Conservation (phyloP, 2,888 invertebrate species). For the Drosophila nigritarsus region DNA sequence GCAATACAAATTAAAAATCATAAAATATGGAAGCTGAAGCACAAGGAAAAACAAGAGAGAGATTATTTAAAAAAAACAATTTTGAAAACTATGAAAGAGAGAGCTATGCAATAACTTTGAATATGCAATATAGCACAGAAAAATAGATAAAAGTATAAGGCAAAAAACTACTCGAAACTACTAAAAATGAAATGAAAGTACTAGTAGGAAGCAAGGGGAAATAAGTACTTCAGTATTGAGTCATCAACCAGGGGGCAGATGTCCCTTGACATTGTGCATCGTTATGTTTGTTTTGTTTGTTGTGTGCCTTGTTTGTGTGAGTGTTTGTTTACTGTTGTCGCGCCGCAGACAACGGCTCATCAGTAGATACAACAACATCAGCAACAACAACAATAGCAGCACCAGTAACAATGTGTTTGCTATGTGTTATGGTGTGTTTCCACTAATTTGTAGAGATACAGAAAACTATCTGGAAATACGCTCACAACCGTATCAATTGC, state of each 20-base stretch:
- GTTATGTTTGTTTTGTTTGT: conserved; percentile 65
- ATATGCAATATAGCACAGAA: background rate
- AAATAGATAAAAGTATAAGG: background rate
- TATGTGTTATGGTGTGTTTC: conserved; percentile 14
- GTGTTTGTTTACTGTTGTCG: conserved; percentile 58
- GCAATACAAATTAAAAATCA: background rate
- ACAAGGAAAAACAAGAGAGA: background rate
- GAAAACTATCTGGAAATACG: conserved; percentile 37
- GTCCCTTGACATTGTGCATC: conserved; percentile 54
- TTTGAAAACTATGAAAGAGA: background rate
- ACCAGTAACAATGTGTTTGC: conserved; percentile 37
- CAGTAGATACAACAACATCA: conserved; percentile 5
- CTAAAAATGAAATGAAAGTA: background rate
- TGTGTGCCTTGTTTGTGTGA: conserved; percentile 23
- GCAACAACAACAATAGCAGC: conserved; percentile 5
- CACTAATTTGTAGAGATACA: conserved; percentile 63
- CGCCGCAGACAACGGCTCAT: conserved; percentile 47
- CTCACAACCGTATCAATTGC: conserved; percentile 63
- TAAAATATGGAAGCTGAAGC: background rate
- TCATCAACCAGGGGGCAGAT: conserved; percentile 32
- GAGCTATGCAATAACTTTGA: background rate
- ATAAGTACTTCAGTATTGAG: conserved; percentile 7
- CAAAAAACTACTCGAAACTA: background rate
- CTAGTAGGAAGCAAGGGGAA: background rate
- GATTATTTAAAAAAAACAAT: background rate